Evolutionary conservation across 2,888 invertebrate species (phyloP).

Genomic region (Stenotaenia linearis): DNA sequence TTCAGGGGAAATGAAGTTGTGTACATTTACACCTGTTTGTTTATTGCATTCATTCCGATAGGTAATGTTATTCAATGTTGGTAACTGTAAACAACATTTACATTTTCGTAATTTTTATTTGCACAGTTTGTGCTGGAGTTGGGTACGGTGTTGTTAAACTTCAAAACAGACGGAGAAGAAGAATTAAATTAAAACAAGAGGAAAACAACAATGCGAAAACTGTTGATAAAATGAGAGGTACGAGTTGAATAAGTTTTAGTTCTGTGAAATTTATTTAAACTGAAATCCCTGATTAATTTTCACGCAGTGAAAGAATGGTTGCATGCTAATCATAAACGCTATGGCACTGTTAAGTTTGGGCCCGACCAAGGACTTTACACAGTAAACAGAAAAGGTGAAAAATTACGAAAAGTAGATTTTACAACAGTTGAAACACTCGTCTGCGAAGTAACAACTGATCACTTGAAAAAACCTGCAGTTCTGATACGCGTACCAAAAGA

Average conservation of each 20-base stretch:
- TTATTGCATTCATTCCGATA: slow-evolving; percentile 86
- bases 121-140: slow-evolving; percentile 79
- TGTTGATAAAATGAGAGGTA: slow-evolving; percentile 71
- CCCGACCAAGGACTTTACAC: slow-evolving; percentile 80
- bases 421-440: slow-evolving; percentile 68
- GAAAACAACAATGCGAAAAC: slow-evolving; percentile 57
- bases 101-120: no score
- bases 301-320: slow-evolving; percentile 83
- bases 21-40: slow-evolving; percentile 92
- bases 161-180: slow-evolving; percentile 75
- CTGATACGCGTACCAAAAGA: slow-evolving; percentile 72
- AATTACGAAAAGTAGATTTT: slow-evolving; percentile 73
- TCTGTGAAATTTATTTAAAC: no score
- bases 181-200: slow-evolving; percentile 75
- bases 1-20: slow-evolving; percentile 92
- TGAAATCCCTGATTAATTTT: no score
- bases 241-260: neutral
- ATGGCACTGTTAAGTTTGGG: slow-evolving; percentile 83
- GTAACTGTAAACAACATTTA: no score
- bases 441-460: slow-evolving; percentile 82
- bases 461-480: slow-evolving; percentile 60
- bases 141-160: slow-evolving; percentile 88
- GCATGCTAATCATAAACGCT: slow-evolving; percentile 80
- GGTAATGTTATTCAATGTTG: no score
- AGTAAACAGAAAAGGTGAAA: slow-evolving; percentile 86